These are phyloP conservation scores for Rotaria socialis DNA, from an alignment of 2,888 invertebrate species.

Conservation along the genomic window DNA sequence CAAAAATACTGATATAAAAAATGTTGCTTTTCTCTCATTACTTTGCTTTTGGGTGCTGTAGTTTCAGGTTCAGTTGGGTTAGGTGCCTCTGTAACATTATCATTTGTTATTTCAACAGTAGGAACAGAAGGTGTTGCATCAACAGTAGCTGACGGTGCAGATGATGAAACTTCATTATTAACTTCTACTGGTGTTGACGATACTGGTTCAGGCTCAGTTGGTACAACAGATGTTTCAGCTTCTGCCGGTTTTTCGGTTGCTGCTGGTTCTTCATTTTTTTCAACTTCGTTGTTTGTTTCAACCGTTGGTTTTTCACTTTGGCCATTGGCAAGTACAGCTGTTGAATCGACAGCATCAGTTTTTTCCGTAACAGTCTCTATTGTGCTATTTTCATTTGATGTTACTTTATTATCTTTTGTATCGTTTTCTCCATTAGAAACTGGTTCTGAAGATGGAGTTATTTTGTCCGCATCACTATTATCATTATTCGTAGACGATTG, in stretches of 20 bases:
- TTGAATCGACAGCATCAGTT: neutral
- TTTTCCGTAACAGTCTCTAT: neutral
- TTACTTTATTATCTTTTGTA: neutral
- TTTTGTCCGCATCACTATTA: neutral
- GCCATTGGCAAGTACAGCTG: neutral
- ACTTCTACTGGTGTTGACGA: neutral
- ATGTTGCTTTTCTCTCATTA: neutral
- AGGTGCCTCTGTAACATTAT: neutral
- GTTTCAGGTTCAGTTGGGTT: neutral
- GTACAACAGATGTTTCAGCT: neutral
- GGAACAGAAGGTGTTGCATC: neutral
- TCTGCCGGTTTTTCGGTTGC: neutral
- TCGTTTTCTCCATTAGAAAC: neutral
- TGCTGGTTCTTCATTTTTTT: neutral
- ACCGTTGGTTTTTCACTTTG: neutral
- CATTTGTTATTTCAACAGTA: neutral
- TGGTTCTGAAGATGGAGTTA: neutral
- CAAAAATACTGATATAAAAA: neutral
- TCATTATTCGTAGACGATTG: neutral
- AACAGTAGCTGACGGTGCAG: neutral
- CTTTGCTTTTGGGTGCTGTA: neutral
- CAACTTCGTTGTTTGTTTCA: neutral
- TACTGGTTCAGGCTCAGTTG: neutral
- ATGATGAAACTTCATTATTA: neutral
- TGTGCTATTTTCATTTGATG: neutral